phyloP scores from a whole-genome alignment of 2,797 vertebrate genomes.

The Rhincodon typus region DNA sequence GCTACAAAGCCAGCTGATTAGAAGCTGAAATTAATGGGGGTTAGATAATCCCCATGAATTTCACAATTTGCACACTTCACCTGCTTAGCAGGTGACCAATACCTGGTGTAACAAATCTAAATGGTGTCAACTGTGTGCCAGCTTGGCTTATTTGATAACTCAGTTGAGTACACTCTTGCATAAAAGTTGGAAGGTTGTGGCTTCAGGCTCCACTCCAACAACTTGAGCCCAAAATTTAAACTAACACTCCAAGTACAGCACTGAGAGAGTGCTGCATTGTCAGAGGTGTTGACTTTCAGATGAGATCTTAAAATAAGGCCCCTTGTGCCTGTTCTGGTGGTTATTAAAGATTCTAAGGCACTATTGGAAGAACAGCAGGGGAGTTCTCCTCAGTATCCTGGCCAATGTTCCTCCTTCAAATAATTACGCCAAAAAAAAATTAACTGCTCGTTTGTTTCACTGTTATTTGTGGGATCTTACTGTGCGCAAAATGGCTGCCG shows the following conservation, averaged over 20 bases:
- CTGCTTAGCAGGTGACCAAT: not conserved
- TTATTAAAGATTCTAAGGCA: not conserved
- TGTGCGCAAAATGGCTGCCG: slow-evolving; percentile 29
- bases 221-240: not conserved
- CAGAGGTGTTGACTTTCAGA: not conserved
- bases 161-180: not conserved
- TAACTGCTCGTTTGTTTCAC: slow-evolving; percentile 1
- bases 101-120: slow-evolving; percentile 16
- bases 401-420: not conserved
- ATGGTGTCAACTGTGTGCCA: not conserved
- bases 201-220: not conserved
- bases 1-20: not conserved
- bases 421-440: not conserved
- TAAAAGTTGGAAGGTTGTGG: not conserved
- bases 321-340: not conserved
- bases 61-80: not conserved
- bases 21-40: not conserved
- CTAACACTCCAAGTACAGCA: not conserved
- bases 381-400: not conserved
- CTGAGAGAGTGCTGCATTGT: not conserved
- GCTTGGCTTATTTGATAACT: not conserved
- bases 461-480: slow-evolving; percentile 5
- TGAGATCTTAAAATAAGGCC: not conserved
- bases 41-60: not conserved
- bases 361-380: not conserved